A percentile compares a stretch with the other conserved stretches of the same genome.
phyloP scores from a whole-genome alignment of 2,888 invertebrate species.

The Scaptomyza flava region DNA sequence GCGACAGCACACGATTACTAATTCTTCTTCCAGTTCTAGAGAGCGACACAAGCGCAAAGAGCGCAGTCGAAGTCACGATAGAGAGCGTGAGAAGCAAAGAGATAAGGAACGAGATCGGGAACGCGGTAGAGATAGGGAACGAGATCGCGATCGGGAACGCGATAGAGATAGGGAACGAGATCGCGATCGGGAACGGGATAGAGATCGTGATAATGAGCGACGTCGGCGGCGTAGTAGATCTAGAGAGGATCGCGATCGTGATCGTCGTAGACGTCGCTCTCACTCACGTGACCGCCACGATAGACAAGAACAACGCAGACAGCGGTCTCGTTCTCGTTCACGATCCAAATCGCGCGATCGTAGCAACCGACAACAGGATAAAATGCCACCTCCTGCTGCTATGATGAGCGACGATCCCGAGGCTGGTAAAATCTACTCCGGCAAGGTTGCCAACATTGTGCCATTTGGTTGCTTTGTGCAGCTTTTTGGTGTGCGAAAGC shows the following conservation, averaged over 20 bases:
- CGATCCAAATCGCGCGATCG: conserved; percentile 49
- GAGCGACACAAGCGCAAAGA: conserved; percentile 60
- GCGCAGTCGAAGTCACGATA: conserved; percentile 35
- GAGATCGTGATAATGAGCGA: conserved; percentile 31
- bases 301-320: conserved; percentile 50
- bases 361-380: conserved; percentile 74
- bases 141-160: conserved; percentile 29
- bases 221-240: conserved; percentile 39
- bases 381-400: conserved; percentile 80
- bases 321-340: conserved; percentile 56
- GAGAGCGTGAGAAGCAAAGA: conserved; percentile 26
- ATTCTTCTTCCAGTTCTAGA: conserved; percentile 49
- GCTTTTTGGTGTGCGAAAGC: conserved; percentile 93
- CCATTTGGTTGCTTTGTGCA: conserved; percentile 99
- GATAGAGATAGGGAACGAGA: conserved; percentile 22
- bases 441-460: conserved; percentile 97
- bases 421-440: conserved; percentile 94
- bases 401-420: conserved; percentile 90
- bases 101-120: conserved; percentile 39
- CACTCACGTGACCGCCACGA: conserved; percentile 53
- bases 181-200: conserved; percentile 32
- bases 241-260: conserved; percentile 45
- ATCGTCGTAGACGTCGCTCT: conserved; percentile 48
- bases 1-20: conserved; percentile 33
- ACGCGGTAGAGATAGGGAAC: conserved; percentile 12